Evolutionary conservation across 2,113 vertebrate species (phyloP).

Genomic region (Poeciliopsis occidentalis): DNA sequence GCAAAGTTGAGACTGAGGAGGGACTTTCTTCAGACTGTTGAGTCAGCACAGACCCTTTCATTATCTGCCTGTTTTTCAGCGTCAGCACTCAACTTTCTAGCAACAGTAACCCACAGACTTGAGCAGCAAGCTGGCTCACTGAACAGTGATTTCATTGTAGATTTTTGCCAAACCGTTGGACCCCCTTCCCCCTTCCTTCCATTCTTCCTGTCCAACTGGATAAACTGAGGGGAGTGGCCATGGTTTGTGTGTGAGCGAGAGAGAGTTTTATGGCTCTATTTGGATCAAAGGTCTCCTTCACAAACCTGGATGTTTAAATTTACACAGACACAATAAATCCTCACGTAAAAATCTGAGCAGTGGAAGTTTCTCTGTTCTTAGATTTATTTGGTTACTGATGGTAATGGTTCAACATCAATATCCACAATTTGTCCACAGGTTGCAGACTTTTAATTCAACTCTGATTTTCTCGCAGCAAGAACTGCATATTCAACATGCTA

Average conservation of each 20-base stretch:
- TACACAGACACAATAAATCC: conserved; percentile 16
- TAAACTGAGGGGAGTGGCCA: conserved; percentile 57
- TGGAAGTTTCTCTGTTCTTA: too few species aligned
- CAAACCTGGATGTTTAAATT: conserved; percentile 29
- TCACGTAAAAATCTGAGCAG: too few species aligned
- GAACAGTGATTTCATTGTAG: conserved; percentile 79
- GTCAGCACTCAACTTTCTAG: conserved; percentile 27
- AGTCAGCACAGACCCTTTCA: conserved; percentile 55
- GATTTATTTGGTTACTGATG: too few species aligned
- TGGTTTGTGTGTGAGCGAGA: neutral
- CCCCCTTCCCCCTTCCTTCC: conserved; percentile 43
- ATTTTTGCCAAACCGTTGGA: conserved; percentile 77
- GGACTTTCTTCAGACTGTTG: conserved; percentile 24
- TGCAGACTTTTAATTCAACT: too few species aligned
- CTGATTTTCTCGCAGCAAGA: too few species aligned
- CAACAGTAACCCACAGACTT: conserved; percentile 16
- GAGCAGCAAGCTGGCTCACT: conserved; percentile 35
- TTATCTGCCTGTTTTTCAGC: conserved; percentile 38
- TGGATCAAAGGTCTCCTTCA: conserved; percentile 52
- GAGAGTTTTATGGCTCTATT: neutral
- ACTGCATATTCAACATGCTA: too few species aligned
- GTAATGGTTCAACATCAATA: too few species aligned
- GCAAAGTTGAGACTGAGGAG: neutral
- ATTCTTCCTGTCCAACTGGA: conserved; percentile 63
- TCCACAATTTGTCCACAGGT: too few species aligned